phyloP scores from a whole-genome alignment of 2,797 vertebrate genomes.

The Pithecia hirsuta region DNA sequence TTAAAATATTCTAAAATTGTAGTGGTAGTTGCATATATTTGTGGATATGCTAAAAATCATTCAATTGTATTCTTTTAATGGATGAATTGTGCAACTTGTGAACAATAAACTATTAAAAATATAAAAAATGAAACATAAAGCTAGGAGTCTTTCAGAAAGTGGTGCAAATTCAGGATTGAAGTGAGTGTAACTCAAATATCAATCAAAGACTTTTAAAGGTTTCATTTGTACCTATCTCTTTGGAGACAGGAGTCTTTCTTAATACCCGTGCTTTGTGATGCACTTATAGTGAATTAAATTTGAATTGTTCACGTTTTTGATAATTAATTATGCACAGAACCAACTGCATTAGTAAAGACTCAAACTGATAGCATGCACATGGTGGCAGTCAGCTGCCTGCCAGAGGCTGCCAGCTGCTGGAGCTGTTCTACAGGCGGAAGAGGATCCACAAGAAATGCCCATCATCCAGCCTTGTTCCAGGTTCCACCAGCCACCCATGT shows the following conservation, averaged over 20 bases:
- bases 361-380: too few relatives aligned
- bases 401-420: not conserved
- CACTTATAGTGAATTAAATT: not conserved
- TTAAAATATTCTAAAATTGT: not conserved
- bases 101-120: not conserved
- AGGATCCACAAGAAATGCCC: not conserved
- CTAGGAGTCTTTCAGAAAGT: not conserved
- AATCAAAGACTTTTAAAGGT: not conserved
- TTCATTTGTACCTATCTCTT: not conserved
- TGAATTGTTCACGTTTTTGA: not conserved
- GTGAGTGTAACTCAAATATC: not conserved
- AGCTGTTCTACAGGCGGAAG: rapidly evolving
- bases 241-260: not conserved
- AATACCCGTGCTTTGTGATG: not conserved
- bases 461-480: too few relatives aligned
- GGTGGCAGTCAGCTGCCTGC: not conserved
- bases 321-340: not conserved
- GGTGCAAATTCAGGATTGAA: not conserved
- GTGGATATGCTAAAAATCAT: not conserved
- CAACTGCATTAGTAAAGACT: not conserved
- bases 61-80: too few relatives aligned
- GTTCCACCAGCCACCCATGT: not conserved
- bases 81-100: not conserved
- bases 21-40: too few relatives aligned
- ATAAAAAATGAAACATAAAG: not conserved